phyloP scores from a whole-genome alignment of 2,113 vertebrate genomes.

The Pipa parva region DNA sequence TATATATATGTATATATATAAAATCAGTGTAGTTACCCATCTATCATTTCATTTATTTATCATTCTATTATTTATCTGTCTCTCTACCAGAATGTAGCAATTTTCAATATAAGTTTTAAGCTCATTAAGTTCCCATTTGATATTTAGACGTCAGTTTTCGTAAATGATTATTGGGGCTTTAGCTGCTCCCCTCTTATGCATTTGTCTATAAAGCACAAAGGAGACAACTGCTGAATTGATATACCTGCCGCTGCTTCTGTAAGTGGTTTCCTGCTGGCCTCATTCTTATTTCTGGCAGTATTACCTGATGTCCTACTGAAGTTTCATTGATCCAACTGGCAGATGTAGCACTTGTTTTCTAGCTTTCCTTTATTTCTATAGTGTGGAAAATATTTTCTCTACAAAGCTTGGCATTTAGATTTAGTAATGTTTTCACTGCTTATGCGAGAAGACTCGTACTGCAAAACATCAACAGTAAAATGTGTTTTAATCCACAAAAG shows the following conservation, averaged over 20 bases:
- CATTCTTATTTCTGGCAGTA: slow-evolving; percentile 5
- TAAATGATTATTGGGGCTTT: not conserved
- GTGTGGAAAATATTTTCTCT: not conserved
- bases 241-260: not conserved
- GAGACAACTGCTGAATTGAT: slow-evolving; percentile 1
- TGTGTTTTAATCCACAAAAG: not conserved
- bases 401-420: not conserved
- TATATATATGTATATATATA: no score
- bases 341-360: not conserved
- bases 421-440: not conserved
- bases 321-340: fast-evolving
- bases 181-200: not conserved
- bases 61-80: no score
- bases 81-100: no score
- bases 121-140: no score
- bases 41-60: no score
- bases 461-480: not conserved
- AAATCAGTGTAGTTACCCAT: no score
- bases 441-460: not conserved
- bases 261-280: slow-evolving; percentile 1
- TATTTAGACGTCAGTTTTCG: no score
- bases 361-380: slow-evolving; percentile 12
- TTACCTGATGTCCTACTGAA: not conserved
- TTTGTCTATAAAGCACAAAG: slow-evolving; percentile 7
- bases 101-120: no score